These are phyloP conservation scores for Eclectus roratus DNA, from an alignment of 2,113 vertebrate species.

Conservation along the genomic window DNA sequence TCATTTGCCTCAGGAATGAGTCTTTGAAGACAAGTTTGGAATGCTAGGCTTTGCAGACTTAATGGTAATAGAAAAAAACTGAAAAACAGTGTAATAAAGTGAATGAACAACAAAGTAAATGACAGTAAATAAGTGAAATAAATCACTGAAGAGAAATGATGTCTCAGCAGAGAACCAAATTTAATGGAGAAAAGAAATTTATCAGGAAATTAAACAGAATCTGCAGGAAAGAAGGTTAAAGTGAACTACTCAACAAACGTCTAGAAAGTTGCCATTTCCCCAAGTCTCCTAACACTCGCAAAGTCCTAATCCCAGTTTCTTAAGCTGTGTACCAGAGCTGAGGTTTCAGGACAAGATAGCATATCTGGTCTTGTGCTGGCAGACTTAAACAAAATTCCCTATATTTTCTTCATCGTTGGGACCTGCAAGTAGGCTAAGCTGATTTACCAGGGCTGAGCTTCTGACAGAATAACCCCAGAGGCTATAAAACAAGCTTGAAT, in stretches of 20 bases:
- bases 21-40: not conserved
- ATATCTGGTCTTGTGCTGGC: slow-evolving; percentile 15
- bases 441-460: slow-evolving; percentile 6
- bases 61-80: not conserved
- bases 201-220: slow-evolving; percentile 14
- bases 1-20: not conserved
- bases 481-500: not conserved
- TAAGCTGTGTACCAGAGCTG: not conserved
- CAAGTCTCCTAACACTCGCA: slow-evolving; percentile 40
- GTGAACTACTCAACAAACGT: slow-evolving; percentile 44
- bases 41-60: not conserved
- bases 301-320: slow-evolving; percentile 40
- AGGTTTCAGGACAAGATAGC: slow-evolving; percentile 33
- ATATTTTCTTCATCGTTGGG: slow-evolving; percentile 16
- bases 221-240: slow-evolving; percentile 30
- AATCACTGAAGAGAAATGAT: slow-evolving; percentile 9
- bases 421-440: not conserved
- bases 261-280: slow-evolving; percentile 47
- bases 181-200: slow-evolving; percentile 27
- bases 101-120: slow-evolving; percentile 14
- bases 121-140: slow-evolving; percentile 28
- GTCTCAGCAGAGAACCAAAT: slow-evolving; percentile 1
- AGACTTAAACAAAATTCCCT: slow-evolving; percentile 15
- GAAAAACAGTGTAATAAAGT: not conserved
- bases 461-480: not conserved